Base-by-base conservation (phyloP, 2,113 vertebrate genomes). In the Perca flavescens region DNA sequence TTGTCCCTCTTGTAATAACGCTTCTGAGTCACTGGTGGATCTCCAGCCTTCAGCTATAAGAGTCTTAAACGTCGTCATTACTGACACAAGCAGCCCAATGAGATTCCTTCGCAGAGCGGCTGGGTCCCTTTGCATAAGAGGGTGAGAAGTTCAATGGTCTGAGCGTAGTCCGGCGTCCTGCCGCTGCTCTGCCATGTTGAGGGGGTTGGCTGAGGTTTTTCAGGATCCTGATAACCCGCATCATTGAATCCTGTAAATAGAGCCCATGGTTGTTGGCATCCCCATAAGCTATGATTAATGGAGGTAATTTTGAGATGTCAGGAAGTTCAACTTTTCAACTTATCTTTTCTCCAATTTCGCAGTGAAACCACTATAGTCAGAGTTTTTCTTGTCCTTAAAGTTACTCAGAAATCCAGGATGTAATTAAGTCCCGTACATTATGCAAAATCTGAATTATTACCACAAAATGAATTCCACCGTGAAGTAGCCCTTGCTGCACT, bases 81-180 rank as follows among this genome's bases (percentile, higher is more conserved):
- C 77, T 66, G 66, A 49, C 75, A 70, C 73, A 36, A 80, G 79
- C 34, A 66, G 68, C 69, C 72, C 61, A 79, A 77, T 86, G 61
- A 88, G 52, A 69, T 70, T 84, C 65, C 61, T 73, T 49, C 28
- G 19, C 75, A 80, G 53, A 79, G 81, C 22, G 8, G 31, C 71
- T 63, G 52, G 36, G 50, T 86, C 72, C 25, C 72, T 86, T 83
- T 88, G 64, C 86, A 89, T 86, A 90, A 88, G 69, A 83, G 63
- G 73, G 76, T 79, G 78, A 89, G 78, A 80, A 88, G 88, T 87
- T 89, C 86, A 84, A 53, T 71, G 77, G 64, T 81, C 53, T 86
- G 78, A 86, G 72, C 31, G 5, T n/a, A 62, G 63, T 72, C 82
- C 79, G 28, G 79, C 54, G 70, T 80, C 76, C 56, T 68, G 82